These are phyloP conservation scores for Takifugu ocellatus DNA, from an alignment of 2,797 vertebrate species.

Conservation along the genomic window DNA sequence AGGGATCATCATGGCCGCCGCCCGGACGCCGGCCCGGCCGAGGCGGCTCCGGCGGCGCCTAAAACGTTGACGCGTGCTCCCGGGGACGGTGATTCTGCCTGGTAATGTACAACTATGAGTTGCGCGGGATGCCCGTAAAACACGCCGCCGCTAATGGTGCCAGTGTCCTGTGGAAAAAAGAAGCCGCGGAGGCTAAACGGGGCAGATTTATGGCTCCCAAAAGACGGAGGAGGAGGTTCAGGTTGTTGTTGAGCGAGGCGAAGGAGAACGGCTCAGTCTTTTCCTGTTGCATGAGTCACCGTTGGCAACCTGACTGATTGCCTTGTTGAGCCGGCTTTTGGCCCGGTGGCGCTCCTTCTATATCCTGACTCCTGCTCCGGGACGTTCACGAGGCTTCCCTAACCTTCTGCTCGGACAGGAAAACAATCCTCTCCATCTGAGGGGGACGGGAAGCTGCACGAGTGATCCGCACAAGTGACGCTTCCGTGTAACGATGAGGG, in stretches of 20 bases:
- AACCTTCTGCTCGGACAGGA: constrained; percentile 14
- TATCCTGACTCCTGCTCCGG: constrained; percentile 45
- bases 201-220: constrained; percentile 29
- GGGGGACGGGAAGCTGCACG: not conserved
- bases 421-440: not conserved
- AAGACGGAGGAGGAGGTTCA: constrained; percentile 40
- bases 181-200: constrained; percentile 13
- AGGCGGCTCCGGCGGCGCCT: constrained; percentile 1
- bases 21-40: constrained; percentile 4
- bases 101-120: not conserved
- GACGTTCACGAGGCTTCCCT: constrained; percentile 43
- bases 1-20: constrained; percentile 12
- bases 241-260: constrained; percentile 37
- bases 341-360: constrained; percentile 44
- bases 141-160: constrained; percentile 9
- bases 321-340: constrained; percentile 63
- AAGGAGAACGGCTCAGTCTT: constrained; percentile 52
- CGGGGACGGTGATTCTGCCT: constrained; percentile 2
- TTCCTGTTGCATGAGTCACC: constrained; percentile 63
- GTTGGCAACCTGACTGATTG: constrained; percentile 60
- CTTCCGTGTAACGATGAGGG: no score
- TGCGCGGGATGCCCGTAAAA: constrained; percentile 1
- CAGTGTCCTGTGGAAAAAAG: constrained; percentile 2
- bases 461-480: not conserved
- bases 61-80: constrained; percentile 11